phyloP scores from a whole-genome alignment of 2,888 invertebrate genomes.

The Halocaridina rubra region DNA sequence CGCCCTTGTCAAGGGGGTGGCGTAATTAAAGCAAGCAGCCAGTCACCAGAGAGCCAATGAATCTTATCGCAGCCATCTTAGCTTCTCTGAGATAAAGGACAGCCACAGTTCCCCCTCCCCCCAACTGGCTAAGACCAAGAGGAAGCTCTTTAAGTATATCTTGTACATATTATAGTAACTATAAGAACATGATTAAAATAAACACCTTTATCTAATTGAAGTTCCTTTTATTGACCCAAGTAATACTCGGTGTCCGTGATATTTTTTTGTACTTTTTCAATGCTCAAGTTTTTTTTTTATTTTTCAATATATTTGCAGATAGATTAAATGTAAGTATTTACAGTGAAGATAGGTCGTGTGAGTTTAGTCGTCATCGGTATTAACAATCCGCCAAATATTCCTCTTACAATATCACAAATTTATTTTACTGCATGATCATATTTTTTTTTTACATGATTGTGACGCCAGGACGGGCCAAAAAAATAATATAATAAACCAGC shows the following conservation, averaged over 20 bases:
- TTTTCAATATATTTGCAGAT: not conserved
- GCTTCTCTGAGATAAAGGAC: too few species aligned
- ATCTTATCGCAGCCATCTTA: too few species aligned
- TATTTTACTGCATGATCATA: too few species aligned
- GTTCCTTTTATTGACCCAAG: constrained; percentile 31
- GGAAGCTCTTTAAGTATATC: not conserved
- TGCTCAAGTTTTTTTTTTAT: constrained; percentile 20
- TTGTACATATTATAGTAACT: not conserved
- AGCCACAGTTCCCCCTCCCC: not conserved
- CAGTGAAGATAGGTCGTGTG: not conserved
- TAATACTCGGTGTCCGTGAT: not conserved
- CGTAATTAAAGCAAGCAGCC: too few species aligned
- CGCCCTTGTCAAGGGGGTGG: too few species aligned
- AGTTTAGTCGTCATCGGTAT: not conserved
- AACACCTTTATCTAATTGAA: not conserved
- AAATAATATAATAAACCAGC: too few species aligned
- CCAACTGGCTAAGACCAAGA: not conserved
- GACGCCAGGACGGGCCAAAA: too few species aligned
- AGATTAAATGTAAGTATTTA: constrained; percentile 10
- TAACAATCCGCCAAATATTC: not conserved
- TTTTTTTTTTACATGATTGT: too few species aligned
- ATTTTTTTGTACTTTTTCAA: constrained; percentile 33
- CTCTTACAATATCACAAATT: not conserved
- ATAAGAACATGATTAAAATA: not conserved
- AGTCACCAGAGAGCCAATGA: too few species aligned